Evolutionary conservation across 2,113 vertebrate species (phyloP).

Genomic region (Elaphurus davidianus): DNA sequence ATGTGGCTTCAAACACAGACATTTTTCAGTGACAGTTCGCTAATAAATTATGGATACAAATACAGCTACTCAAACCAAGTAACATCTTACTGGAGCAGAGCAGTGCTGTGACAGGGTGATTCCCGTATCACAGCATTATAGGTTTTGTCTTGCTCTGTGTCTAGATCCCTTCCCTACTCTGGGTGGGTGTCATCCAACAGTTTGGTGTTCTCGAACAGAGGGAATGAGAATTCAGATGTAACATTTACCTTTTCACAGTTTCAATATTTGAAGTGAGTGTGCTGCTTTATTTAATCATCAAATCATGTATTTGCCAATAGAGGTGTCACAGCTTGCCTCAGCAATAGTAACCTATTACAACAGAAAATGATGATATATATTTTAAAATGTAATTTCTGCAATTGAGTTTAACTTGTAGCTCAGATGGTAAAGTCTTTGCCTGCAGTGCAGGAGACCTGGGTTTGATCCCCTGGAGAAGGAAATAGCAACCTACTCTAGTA

Average conservation of each 20-base stretch:
- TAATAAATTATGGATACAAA: conserved; percentile 53
- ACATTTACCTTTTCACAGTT: background rate
- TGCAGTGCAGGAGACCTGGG: background rate
- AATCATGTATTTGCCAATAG: background rate
- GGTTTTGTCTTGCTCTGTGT: background rate
- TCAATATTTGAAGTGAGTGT: background rate
- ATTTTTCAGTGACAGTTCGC: background rate
- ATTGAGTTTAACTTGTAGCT: background rate
- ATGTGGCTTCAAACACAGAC: background rate
- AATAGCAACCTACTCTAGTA: background rate
- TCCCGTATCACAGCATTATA: background rate
- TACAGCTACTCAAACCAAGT: background rate
- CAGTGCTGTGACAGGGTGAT: background rate
- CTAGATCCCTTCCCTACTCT: background rate
- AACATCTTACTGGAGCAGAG: background rate
- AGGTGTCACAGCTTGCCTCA: background rate
- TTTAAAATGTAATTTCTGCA: background rate
- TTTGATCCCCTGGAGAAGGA: background rate
- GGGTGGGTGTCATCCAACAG: background rate
- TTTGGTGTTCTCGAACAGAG: background rate
- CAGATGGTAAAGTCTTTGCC: background rate
- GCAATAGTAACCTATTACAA: background rate
- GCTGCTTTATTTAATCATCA: background rate
- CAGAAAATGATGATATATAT: background rate
- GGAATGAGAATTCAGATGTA: background rate